phyloP scores from a whole-genome alignment of 2,888 invertebrate species.

The Hydrotaea diabolus region DNA sequence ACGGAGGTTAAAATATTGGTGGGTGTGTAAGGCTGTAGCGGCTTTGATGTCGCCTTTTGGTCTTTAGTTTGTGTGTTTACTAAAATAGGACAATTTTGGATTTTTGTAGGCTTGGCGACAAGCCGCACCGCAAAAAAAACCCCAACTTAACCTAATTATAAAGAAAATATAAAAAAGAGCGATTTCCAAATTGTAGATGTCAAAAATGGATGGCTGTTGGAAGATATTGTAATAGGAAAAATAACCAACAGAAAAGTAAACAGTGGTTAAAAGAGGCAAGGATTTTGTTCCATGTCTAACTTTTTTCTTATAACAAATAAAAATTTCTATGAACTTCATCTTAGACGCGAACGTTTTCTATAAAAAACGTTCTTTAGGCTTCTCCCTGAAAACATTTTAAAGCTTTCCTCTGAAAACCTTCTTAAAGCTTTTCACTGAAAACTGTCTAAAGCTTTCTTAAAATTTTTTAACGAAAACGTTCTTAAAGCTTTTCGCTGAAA shows the following conservation, averaged over 20 bases:
- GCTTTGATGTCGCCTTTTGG: constrained; percentile 46
- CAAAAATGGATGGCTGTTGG: constrained; percentile 13
- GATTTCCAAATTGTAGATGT: constrained; percentile 36
- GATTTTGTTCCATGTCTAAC: too few species aligned
- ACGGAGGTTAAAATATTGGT: constrained; percentile 63
- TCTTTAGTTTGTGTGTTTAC: constrained; percentile 47
- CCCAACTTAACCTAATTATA: constrained; percentile 62
- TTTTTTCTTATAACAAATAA: too few species aligned
- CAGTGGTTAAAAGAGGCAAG: background rate
- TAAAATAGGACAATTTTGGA: constrained; percentile 64
- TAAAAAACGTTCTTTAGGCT: background rate
- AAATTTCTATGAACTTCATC: background rate
- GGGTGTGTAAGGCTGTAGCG: constrained; percentile 57
- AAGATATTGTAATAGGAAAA: background rate
- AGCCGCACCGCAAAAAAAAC: constrained; percentile 22
- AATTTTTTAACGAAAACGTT: too few species aligned
- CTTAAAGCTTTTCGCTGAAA: background rate
- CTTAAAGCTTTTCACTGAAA: background rate
- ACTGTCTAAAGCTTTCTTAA: background rate
- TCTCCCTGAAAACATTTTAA: too few species aligned
- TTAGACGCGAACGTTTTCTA: background rate
- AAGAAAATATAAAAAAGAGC: constrained; percentile 37
- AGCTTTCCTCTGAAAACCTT: background rate
- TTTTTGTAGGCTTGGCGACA: constrained; percentile 40
- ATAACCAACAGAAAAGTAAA: background rate